Percentiles rank a stretch among this genome's conserved stretches.
These are phyloP conservation scores for Arctocebus calabarensis DNA, from an alignment of 2,797 vertebrate genomes.

Conservation along the genomic window DNA sequence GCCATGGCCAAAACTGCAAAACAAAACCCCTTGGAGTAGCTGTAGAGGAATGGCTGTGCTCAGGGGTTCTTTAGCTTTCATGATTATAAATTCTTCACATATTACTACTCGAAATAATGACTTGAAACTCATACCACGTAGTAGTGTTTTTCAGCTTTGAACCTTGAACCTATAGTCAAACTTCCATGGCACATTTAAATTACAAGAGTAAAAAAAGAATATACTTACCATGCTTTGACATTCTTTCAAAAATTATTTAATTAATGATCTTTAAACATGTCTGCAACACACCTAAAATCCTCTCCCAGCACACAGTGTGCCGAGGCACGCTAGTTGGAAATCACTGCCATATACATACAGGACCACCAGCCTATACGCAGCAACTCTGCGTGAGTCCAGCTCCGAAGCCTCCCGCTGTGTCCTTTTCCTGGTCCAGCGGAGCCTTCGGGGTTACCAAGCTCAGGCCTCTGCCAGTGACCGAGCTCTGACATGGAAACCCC, in stretches of 20 bases:
- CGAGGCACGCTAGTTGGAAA: no score
- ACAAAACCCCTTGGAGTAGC: no score
- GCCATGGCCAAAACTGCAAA: no score
- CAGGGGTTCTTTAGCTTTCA: not conserved
- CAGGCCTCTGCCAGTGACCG: not conserved
- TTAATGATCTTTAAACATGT: no score
- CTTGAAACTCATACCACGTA: not conserved
- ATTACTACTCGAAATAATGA: not conserved
- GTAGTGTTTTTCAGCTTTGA: no score
- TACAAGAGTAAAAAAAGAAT: no score
- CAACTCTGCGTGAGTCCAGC: not conserved
- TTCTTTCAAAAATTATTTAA: no score
- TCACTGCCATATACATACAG: not conserved
- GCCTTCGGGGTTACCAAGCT: fast-evolving
- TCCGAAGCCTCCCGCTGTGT: not conserved
- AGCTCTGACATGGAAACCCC: not conserved
- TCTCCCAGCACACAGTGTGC: no score
- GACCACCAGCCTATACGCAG: not conserved
- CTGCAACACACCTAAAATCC: no score
- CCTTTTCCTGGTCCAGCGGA: fast-evolving
- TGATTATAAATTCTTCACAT: not conserved
- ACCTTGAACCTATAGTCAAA: no score
- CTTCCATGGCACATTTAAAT: no score
- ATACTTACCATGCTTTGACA: no score
- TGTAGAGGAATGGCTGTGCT: not conserved